Conservation (phyloP, 2,113 vertebrate species). For the Smithornis capensis region DNA sequence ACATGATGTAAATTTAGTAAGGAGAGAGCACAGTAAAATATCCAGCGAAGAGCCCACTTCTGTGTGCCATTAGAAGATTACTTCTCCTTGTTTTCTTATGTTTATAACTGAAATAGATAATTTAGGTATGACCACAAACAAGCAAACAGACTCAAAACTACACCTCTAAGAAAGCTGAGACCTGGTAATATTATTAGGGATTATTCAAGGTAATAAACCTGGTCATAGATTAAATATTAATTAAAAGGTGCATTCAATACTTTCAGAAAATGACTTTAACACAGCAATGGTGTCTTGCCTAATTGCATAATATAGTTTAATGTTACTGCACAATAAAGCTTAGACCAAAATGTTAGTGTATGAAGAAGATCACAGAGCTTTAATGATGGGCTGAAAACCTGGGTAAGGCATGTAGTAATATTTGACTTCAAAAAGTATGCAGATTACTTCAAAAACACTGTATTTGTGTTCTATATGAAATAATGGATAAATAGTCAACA, state of each 20-base stretch:
- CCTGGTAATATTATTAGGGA: constrained; percentile 19
- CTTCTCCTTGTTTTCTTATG: background rate
- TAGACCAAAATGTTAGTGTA: background rate
- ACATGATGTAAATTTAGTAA: background rate
- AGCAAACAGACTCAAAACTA: background rate
- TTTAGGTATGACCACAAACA: background rate
- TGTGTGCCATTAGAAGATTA: background rate
- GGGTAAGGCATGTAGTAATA: background rate
- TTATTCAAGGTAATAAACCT: constrained; percentile 38
- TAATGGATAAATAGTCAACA: background rate
- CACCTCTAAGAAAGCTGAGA: background rate
- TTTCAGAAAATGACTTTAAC: constrained; percentile 59
- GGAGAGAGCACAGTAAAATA: background rate
- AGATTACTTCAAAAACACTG: constrained; percentile 2
- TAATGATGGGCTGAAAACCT: constrained; percentile 6
- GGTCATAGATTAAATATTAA: constrained; percentile 62
- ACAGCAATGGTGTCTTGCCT: constrained; percentile 38
- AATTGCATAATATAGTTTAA: constrained; percentile 15
- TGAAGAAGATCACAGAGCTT: background rate
- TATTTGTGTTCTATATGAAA: background rate
- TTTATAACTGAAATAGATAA: background rate
- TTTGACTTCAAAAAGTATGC: background rate
- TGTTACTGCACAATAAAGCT: background rate
- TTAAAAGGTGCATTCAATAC: constrained; percentile 47
- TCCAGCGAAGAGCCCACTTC: background rate